Conservation (phyloP, 2,888 invertebrate species). For the Anarsia innoxiella region DNA sequence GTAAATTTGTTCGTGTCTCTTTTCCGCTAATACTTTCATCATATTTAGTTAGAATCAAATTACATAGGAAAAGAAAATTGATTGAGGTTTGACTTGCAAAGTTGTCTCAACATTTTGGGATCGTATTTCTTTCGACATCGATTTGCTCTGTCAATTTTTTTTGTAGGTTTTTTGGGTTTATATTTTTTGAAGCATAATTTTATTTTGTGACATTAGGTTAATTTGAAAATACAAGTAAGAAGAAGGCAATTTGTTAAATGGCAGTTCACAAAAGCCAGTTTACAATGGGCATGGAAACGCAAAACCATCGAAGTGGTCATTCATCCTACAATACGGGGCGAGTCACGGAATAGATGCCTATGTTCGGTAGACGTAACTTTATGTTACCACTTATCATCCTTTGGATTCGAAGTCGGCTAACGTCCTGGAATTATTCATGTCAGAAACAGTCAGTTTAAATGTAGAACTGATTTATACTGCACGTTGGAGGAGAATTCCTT, state of each 20-base stretch:
- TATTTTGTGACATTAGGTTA: background rate
- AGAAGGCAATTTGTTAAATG: background rate
- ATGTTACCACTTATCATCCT: conserved; percentile 19
- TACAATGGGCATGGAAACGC: background rate
- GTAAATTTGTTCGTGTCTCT: conserved; percentile 35
- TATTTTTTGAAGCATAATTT: too few relatives aligned
- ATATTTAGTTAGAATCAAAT: conserved; percentile 8
- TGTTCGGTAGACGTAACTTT: conserved; percentile 12
- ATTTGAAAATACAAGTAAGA: background rate
- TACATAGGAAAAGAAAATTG: conserved; percentile 8
- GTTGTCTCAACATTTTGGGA: conserved; percentile 4
- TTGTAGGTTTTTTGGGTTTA: background rate
- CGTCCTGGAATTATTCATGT: conserved; percentile 27
- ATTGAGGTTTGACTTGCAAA: conserved; percentile 6
- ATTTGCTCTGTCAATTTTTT: conserved; percentile 1
- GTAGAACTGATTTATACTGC: conserved; percentile 25
- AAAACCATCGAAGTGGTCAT: background rate
- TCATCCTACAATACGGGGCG: background rate
- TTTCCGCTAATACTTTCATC: conserved; percentile 2
- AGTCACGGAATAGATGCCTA: conserved; percentile 5
- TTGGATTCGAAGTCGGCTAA: conserved; percentile 15
- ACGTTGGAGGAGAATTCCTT: conserved; percentile 9
- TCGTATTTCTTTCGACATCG: too few relatives aligned
- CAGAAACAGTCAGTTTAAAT: conserved; percentile 28
- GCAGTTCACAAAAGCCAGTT: background rate